phyloP scores from a whole-genome alignment of 2,888 invertebrate genomes.

The Anthophora plumipes region DNA sequence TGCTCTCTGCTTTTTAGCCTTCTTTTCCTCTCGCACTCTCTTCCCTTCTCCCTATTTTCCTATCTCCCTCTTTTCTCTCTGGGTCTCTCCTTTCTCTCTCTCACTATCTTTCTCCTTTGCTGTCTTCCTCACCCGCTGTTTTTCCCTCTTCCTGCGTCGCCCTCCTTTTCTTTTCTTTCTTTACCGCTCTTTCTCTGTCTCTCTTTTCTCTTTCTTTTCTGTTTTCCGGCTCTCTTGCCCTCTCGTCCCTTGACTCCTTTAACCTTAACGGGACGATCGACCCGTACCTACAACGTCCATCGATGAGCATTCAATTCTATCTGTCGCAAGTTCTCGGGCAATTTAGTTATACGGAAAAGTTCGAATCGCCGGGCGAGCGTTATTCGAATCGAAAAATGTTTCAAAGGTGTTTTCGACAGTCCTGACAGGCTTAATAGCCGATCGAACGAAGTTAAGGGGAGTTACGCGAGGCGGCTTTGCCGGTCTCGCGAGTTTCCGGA shows the following conservation, averaged over 20 bases:
- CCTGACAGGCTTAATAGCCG: conserved; percentile 37
- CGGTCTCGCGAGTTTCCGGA: conserved; percentile 13
- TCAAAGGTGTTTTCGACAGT: conserved; percentile 39
- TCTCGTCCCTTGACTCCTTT: no score
- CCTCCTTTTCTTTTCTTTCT: neutral
- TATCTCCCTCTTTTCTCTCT: no score
- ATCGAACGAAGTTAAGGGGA: conserved; percentile 13
- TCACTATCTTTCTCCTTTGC: no score
- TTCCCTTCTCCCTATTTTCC: no score
- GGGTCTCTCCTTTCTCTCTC: no score
- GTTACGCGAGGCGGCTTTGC: neutral
- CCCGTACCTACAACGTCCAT: conserved; percentile 25
- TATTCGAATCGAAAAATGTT: conserved; percentile 41
- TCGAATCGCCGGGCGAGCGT: conserved; percentile 31
- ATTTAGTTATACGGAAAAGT: conserved; percentile 49
- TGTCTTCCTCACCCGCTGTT: neutral
- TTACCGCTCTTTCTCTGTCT: no score
- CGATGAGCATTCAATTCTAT: conserved; percentile 55
- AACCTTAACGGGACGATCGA: conserved; percentile 29
- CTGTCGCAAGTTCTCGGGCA: conserved; percentile 49
- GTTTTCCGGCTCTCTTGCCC: neutral
- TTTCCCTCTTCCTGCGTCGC: neutral
- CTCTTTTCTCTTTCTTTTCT: neutral
- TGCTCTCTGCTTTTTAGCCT: no score
- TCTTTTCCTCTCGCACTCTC: no score